Evolutionary conservation across 1,140 invertebrate species (phyloP).

Genomic region (Steinernema feltiae): DNA sequence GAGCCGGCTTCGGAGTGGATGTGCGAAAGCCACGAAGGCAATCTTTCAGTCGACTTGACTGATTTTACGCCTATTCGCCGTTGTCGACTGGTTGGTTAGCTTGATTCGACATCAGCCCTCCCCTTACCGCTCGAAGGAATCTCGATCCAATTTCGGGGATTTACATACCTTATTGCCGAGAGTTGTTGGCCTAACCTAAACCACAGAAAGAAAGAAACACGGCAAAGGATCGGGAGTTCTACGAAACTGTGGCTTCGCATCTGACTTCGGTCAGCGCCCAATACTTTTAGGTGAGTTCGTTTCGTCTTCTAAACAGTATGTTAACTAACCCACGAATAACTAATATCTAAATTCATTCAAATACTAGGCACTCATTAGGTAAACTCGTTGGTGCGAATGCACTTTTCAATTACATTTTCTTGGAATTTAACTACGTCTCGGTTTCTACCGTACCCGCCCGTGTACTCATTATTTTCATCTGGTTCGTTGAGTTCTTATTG

Average conservation of each 20-base stretch:
- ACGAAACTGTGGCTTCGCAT: too few species aligned
- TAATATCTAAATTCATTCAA: too few species aligned
- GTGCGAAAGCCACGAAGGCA: slow-evolving; percentile 11
- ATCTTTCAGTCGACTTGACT: slow-evolving; percentile 13
- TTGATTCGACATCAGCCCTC: slow-evolving; percentile 10
- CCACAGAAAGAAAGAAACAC: not conserved
- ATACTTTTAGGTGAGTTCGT: not conserved
- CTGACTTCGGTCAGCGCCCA: too few species aligned
- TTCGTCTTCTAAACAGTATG: too few species aligned
- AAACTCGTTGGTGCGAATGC: too few species aligned
- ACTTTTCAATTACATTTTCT: not conserved
- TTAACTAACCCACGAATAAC: too few species aligned
- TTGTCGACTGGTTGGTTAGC: slow-evolving; percentile 5
- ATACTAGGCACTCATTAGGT: not conserved
- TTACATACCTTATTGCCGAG: not conserved
- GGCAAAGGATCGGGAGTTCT: not conserved
- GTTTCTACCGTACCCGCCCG: not conserved
- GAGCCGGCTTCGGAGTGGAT: slow-evolving; percentile 4
- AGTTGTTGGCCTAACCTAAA: not conserved
- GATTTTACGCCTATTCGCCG: slow-evolving; percentile 13
- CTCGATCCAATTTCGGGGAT: not conserved
- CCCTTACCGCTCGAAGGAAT: not conserved
- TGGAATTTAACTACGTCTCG: not conserved
- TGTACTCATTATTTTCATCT: not conserved
- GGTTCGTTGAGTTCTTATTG: not conserved